Evolutionary conservation across 2,797 vertebrate genomes (phyloP).

Genomic region (Acanthurus tractus): DNA sequence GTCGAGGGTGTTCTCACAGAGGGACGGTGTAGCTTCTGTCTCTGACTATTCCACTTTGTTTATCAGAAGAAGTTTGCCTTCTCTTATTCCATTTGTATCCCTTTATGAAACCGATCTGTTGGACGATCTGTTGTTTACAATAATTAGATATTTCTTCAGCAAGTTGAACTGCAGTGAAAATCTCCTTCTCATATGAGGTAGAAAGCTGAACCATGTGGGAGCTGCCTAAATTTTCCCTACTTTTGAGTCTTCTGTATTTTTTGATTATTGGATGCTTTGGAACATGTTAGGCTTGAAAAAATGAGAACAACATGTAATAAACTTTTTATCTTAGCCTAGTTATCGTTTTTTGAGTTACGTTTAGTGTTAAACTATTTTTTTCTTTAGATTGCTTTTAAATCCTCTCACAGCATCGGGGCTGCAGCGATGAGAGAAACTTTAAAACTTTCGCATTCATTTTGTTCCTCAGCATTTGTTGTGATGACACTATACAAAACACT

Average conservation of each 20-base stretch:
- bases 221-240: background rate
- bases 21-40: background rate
- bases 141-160: background rate
- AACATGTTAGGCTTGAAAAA: too few species aligned
- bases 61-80: background rate
- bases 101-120: conserved; percentile 1
- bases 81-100: conserved; percentile 1
- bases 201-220: background rate
- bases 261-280: background rate
- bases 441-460: too few species aligned
- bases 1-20: conserved; percentile 24
- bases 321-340: too few species aligned
- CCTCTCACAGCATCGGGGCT: too few species aligned
- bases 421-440: too few species aligned
- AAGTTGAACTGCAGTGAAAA: background rate
- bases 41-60: background rate
- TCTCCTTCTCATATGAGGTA: background rate
- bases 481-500: too few species aligned
- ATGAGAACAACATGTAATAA: too few species aligned
- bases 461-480: too few species aligned
- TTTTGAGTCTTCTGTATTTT: background rate
- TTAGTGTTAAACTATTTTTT: too few species aligned
- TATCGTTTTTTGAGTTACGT: too few species aligned
- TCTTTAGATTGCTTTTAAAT: too few species aligned
- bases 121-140: background rate